Evolutionary conservation across 2,888 invertebrate species (phyloP).

Genomic region (Clivina fossor): DNA sequence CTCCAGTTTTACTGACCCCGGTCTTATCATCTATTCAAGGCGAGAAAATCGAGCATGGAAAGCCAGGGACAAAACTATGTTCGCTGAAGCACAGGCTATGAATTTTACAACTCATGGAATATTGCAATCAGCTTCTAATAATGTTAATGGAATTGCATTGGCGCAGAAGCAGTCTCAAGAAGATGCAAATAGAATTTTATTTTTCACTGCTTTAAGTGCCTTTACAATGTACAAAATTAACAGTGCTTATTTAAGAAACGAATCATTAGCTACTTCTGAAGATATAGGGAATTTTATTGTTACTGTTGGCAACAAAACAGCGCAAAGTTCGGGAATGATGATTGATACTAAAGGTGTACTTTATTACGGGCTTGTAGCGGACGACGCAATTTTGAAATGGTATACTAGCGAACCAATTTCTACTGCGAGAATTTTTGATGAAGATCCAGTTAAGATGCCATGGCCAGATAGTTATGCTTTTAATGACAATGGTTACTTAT

Average conservation of each 20-base stretch:
- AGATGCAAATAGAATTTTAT: conserved; percentile 53
- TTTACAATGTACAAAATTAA: conserved; percentile 64
- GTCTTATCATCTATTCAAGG: conserved; percentile 69
- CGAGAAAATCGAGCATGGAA: conserved; percentile 68
- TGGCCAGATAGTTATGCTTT: conserved; percentile 73
- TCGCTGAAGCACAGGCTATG: conserved; percentile 59
- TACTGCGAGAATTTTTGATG: conserved; percentile 61
- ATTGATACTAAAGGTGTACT: conserved; percentile 67
- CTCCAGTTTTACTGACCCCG: conserved; percentile 66
- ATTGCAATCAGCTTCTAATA: conserved; percentile 46
- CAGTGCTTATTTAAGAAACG: conserved; percentile 59
- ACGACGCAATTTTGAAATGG: conserved; percentile 70
- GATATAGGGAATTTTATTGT: conserved; percentile 52
- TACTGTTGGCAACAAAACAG: conserved; percentile 62
- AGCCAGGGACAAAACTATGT: conserved; percentile 68
- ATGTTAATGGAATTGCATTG: conserved; percentile 68
- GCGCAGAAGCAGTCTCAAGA: conserved; percentile 52
- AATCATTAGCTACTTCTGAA: conserved; percentile 48
- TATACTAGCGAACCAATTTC: conserved; percentile 60
- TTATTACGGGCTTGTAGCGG: conserved; percentile 66
- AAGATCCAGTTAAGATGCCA: conserved; percentile 65
- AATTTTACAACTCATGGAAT: conserved; percentile 63
- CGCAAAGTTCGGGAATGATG: conserved; percentile 70
- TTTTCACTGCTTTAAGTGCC: conserved; percentile 66
- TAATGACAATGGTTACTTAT: conserved; percentile 65